A percentile compares a stretch with the other conserved stretches of the same genome.
Conservation (phyloP, 2,888 invertebrate genomes). For the Oxytorus armatus region DNA sequence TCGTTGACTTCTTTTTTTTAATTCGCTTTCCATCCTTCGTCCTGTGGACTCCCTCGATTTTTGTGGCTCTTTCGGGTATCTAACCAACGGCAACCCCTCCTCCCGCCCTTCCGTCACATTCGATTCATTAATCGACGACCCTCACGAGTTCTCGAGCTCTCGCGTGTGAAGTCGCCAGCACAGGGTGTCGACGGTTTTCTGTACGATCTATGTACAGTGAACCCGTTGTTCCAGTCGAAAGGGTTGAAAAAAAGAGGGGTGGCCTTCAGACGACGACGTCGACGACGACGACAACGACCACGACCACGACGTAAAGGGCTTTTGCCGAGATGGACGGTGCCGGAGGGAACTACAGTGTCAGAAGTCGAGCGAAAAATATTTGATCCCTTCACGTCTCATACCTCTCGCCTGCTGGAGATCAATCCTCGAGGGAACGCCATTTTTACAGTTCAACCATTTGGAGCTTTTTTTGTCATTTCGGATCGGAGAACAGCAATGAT, state of each 20-base stretch:
- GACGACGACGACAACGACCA: slow-evolving; percentile 41
- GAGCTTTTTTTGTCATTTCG: neutral
- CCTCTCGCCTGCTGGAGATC: slow-evolving; percentile 9
- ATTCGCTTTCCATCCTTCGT: slow-evolving; percentile 41
- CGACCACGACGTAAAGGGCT: slow-evolving; percentile 43
- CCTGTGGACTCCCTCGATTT: slow-evolving; percentile 47
- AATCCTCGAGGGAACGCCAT: slow-evolving; percentile 26
- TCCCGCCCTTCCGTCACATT: slow-evolving; percentile 60
- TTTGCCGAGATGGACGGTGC: slow-evolving; percentile 43
- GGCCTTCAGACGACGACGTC: slow-evolving; percentile 55
- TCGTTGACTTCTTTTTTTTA: slow-evolving; percentile 50
- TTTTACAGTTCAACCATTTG: neutral
- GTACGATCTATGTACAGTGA: neutral
- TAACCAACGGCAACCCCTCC: slow-evolving; percentile 20
- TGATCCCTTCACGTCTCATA: slow-evolving; percentile 28
- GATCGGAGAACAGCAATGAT: neutral
- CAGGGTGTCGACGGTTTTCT: slow-evolving; percentile 13
- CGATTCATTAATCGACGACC: slow-evolving; percentile 72
- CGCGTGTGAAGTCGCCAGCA: slow-evolving; percentile 43
- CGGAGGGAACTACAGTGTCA: slow-evolving; percentile 21
- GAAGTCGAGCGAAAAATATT: slow-evolving; percentile 41
- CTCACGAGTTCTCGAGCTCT: slow-evolving; percentile 42
- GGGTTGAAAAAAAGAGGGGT: slow-evolving; percentile 59
- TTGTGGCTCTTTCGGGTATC: slow-evolving; percentile 32
- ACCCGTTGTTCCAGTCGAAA: slow-evolving; percentile 32